Evolutionary conservation across 1,140 invertebrate species (phyloP).

Genomic region (Theocolax elegans): DNA sequence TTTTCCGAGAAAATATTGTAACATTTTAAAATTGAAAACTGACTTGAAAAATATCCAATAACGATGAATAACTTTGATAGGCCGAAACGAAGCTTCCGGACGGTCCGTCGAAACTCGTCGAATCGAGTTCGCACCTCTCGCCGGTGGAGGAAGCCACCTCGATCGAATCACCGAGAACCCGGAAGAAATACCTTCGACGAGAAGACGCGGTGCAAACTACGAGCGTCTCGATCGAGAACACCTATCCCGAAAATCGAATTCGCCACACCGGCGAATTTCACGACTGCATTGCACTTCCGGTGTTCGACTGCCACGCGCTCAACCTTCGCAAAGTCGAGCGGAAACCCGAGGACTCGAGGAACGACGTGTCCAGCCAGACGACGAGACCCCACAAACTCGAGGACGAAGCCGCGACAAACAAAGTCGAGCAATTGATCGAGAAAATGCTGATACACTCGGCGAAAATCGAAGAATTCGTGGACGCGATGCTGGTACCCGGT

Average conservation of each 20-base stretch:
- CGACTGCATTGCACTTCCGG: slow-evolving; percentile 57
- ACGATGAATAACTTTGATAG: not conserved
- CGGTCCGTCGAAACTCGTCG: not conserved
- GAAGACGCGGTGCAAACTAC: slow-evolving; percentile 50
- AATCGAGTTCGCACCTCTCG: not conserved
- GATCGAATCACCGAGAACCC: slow-evolving; percentile 40
- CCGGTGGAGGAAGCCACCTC: not conserved
- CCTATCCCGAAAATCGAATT: slow-evolving; percentile 44
- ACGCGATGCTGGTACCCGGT: slow-evolving; percentile 45
- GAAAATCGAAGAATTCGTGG: slow-evolving; percentile 22
- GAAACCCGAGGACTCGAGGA: too few relatives aligned
- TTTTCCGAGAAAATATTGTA: too few relatives aligned
- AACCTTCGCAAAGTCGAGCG: too few relatives aligned
- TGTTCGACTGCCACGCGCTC: slow-evolving; percentile 46
- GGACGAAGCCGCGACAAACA: not conserved
- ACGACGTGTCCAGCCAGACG: too few relatives aligned
- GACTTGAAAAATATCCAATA: not conserved
- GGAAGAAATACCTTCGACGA: slow-evolving; percentile 42
- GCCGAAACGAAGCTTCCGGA: not conserved
- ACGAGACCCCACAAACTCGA: not conserved
- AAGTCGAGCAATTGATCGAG: slow-evolving; percentile 11
- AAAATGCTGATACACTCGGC: slow-evolving; percentile 1
- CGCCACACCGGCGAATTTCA: slow-evolving; percentile 64
- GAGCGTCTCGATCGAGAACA: slow-evolving; percentile 47
- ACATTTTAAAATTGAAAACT: too few relatives aligned